Base-by-base conservation (phyloP, 2,888 invertebrate genomes). In the Patella pellucida region DNA sequence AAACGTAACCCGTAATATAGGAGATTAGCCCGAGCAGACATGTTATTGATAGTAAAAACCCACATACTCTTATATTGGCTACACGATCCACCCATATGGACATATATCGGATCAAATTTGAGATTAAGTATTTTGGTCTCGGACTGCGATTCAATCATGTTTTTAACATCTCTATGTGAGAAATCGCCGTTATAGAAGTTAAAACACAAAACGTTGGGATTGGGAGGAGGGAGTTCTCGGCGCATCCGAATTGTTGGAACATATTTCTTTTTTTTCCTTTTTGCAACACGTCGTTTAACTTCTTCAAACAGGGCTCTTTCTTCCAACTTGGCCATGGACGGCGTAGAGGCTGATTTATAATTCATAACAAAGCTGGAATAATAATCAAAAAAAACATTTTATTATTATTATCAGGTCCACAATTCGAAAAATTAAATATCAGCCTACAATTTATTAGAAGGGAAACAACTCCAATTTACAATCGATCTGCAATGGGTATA, bases 61-160 rank as follows among this genome's bases (percentile, higher is more conserved):
- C 84, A 85, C 56, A 71, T 54, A 52, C 52, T 67, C 15, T 41
- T 54, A 23, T 56, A 62, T 19, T 68, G 68, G 67, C 54, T 50
- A 9, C 67, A 54, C 3, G 70, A 51, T 15, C 23, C 52, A n/a
- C 68, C 71, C 56, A 74, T 15, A 52, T 82, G 81, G 2, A 81
- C 80, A 16, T 81, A 82, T 1, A 84, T 78, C 0, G 83, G 84
- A 75, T 85, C 84, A 72, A 82, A 83, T 68, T 81, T 80, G 5
- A 85, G 72, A 15, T 78, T 75, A n/a, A 50, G 52, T 52, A 84
- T 67, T 15, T 71, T 69, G 11, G 77, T 71, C 5, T 81, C 80
- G 0, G 77, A 70, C n/a, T 79, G 81, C 12, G 72, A 70, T 68
- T 84, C 83, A 2, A 84, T 70, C 19, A 80, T 68, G 11, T 76